Evolutionary conservation across 1,140 invertebrate species (phyloP), one percentile per base, ranked within the genome.

Genomic region (Scaptodrosophila lebanonensis): DNA sequence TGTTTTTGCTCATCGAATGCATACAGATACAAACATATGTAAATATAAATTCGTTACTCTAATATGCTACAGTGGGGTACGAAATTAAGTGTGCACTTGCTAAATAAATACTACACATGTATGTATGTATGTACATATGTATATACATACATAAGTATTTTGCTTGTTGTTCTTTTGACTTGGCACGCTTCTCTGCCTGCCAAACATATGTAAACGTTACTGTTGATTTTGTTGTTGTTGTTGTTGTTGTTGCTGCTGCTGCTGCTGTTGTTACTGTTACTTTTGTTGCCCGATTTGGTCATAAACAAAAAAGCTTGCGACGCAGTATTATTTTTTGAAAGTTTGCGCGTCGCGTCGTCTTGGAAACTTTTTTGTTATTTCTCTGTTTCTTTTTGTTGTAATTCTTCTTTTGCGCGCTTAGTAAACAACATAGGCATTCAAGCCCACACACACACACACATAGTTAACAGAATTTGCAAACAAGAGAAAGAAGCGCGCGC

Each of bases 361-460:
- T 77, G 73, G 60, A 49, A 68, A 77, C 73, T 66, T 77, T 66
- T 56, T 64, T n/a, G n/a, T n/a, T n/a, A n/a, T n/a, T n/a, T n/a
- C n/a, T n/a, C n/a, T n/a, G n/a, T n/a, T n/a, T n/a, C n/a, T n/a
- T n/a, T n/a, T n/a, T 25, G 22, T 25, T 25, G 22, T 25, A 8
- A 25, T 25, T 25, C 8, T 25, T 25, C 22, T 25, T 25, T 25
- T 25, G 3, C 8, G 22, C 22, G 22, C 22, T 25, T 4, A 8
- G 22, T 25, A 44, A 39, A 39, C 30, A 51, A 68, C 43, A 42
- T 30, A 47, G 66, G 48, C 54, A 75, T 3, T 8, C 3, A 25
- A 25, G n/a, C n/a, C n/a, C n/a, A n/a, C n/a, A n/a, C n/a, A n/a
- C n/a, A n/a, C n/a, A n/a, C n/a, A n/a, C n/a, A n/a, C n/a, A n/a